These are phyloP conservation scores for Propithecus perrieri DNA, from an alignment of 2,797 vertebrate genomes.

Conservation along the genomic window DNA sequence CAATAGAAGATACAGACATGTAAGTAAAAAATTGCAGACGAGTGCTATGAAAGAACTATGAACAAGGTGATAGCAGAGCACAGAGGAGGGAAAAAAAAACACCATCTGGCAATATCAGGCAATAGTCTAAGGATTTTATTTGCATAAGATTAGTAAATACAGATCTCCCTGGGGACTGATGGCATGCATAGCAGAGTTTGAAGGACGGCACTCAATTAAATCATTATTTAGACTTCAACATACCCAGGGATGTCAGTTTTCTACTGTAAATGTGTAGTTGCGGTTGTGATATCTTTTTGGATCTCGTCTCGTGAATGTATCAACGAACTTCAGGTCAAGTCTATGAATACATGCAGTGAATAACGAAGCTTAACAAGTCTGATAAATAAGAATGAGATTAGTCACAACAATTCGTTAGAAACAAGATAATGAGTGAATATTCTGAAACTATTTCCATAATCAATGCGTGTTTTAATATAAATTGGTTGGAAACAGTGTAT, in stretches of 20 bases:
- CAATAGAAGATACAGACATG: background rate
- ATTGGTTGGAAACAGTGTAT: constrained; percentile 55
- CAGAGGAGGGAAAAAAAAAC: background rate
- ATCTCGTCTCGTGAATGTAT: constrained; percentile 11
- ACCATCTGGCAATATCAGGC: background rate
- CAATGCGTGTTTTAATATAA: constrained; percentile 72
- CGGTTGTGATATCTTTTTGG: background rate
- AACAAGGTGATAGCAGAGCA: background rate
- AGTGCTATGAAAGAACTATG: background rate
- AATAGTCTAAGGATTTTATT: background rate
- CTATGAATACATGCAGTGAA: background rate
- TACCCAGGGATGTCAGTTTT: background rate
- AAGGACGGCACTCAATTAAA: constrained; percentile 27
- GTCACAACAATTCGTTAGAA: background rate
- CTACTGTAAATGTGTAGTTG: background rate
- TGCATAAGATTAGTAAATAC: background rate
- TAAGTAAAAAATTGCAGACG: background rate
- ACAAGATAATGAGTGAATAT: background rate
- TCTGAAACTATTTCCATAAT: constrained; percentile 41
- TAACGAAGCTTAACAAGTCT: background rate
- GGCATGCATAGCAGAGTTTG: background rate
- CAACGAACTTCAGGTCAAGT: background rate
- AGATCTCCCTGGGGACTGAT: background rate
- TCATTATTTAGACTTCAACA: background rate
- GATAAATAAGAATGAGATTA: constrained; percentile 14